phyloP scores from a whole-genome alignment of 2,113 vertebrate species.

The Malurus cyaneus region DNA sequence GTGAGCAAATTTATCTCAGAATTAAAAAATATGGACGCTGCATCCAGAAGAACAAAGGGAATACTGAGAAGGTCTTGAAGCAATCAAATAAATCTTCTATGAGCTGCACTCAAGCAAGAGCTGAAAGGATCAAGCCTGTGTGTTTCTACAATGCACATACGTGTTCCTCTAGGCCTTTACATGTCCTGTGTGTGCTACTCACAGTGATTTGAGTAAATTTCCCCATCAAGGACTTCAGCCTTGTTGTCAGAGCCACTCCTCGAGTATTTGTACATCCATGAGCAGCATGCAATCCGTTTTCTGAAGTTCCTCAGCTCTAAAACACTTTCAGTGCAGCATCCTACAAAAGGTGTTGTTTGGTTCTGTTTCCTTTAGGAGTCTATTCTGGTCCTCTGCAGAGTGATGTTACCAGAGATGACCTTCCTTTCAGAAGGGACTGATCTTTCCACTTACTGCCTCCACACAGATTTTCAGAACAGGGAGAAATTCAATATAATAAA shows the following conservation, averaged over 20 bases:
- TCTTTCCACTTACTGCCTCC: too few relatives aligned
- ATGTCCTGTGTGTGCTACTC: not conserved
- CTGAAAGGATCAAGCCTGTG: fast-evolving
- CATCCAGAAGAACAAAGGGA: not conserved
- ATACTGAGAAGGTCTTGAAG: not conserved
- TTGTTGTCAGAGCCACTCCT: not conserved
- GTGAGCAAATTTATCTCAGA: not conserved
- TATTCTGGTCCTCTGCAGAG: not conserved
- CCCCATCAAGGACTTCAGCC: not conserved
- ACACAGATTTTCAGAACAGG: not conserved
- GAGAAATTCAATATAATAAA: not conserved
- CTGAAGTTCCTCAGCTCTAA: not conserved
- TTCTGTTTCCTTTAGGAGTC: not conserved
- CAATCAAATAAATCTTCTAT: not conserved
- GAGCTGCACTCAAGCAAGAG: not conserved
- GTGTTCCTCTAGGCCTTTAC: not conserved
- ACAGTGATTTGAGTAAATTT: not conserved
- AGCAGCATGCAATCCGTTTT: not conserved
- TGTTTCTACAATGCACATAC: not conserved
- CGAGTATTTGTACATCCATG: not conserved
- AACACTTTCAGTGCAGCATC: not conserved
- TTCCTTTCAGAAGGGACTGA: not conserved
- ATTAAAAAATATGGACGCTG: not conserved
- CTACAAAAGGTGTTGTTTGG: not conserved
- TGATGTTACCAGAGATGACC: not conserved